A percentile compares a stretch with the other conserved stretches of the same genome.
Evolutionary conservation across 2,888 invertebrate species (phyloP).

Genomic region (Anaspis maculata): DNA sequence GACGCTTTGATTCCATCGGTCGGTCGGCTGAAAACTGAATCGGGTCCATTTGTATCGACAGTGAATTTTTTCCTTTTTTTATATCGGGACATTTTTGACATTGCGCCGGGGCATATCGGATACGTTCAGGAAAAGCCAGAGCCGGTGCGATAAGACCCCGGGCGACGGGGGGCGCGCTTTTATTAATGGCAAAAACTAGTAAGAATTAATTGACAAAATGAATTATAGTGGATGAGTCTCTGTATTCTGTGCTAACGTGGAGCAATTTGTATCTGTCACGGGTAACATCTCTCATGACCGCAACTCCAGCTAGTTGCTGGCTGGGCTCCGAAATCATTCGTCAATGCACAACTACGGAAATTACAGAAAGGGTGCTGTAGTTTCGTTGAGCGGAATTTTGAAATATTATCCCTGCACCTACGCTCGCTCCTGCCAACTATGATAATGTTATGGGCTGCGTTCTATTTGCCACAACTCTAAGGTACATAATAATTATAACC

Average conservation of each 20-base stretch:
- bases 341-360: slow-evolving; percentile 15
- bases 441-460: slow-evolving; percentile 2
- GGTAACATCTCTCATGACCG: slow-evolving; percentile 17
- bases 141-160: too few species aligned
- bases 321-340: slow-evolving; percentile 10
- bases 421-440: slow-evolving; percentile 1
- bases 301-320: slow-evolving; percentile 11
- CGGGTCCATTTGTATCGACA: too few species aligned
- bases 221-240: slow-evolving; percentile 13
- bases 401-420: slow-evolving; percentile 5
- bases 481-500: too few species aligned
- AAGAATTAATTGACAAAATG: slow-evolving; percentile 16
- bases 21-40: too few species aligned
- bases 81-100: too few species aligned
- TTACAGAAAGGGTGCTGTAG: slow-evolving; percentile 5
- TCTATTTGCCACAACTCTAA: too few species aligned
- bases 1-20: too few species aligned
- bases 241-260: slow-evolving; percentile 13
- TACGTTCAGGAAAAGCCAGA: too few species aligned
- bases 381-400: slow-evolving; percentile 8
- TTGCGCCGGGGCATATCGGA: too few species aligned
- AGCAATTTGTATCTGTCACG: slow-evolving; percentile 18
- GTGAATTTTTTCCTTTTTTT: too few species aligned
- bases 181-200: too few species aligned
- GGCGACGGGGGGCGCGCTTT: too few species aligned